phyloP scores from a whole-genome alignment of 2,113 vertebrate genomes.

The Probosciger aterrimus region DNA sequence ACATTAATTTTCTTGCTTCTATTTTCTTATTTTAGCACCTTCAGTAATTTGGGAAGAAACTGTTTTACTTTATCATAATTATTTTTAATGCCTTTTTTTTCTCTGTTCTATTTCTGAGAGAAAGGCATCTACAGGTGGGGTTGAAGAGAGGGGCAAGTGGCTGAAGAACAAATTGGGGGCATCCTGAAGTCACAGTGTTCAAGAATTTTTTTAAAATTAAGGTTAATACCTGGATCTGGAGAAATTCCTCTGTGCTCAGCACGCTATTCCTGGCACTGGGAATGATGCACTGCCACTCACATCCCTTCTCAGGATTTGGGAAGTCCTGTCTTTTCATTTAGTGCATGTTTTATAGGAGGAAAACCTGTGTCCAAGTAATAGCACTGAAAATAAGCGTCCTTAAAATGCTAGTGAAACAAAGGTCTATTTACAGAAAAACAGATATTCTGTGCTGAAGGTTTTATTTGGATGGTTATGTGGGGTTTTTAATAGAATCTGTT shows the following conservation, averaged over 20 bases:
- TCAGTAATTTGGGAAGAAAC: neutral
- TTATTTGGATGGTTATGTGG: neutral
- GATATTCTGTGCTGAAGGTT: neutral
- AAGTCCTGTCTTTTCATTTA: neutral
- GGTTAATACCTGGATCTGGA: neutral
- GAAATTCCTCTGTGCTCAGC: neutral
- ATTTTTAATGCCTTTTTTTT: neutral
- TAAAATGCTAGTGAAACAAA: neutral
- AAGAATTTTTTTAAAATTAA: neutral
- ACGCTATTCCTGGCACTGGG: neutral
- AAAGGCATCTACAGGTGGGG: neutral
- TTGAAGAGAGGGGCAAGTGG: neutral
- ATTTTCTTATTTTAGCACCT: constrained; percentile 3
- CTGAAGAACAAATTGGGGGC: neutral
- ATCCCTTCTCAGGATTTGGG: neutral
- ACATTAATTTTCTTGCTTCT: neutral
- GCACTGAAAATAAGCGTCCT: neutral
- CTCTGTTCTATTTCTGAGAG: neutral
- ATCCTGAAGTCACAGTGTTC: neutral
- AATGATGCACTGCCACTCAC: neutral
- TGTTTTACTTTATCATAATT: neutral
- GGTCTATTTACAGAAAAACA: neutral
- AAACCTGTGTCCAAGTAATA: neutral
- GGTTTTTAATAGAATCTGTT: neutral
- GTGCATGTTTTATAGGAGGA: neutral